phyloP scores from a whole-genome alignment of 2,888 invertebrate species.

The Calameuta pallipes region DNA sequence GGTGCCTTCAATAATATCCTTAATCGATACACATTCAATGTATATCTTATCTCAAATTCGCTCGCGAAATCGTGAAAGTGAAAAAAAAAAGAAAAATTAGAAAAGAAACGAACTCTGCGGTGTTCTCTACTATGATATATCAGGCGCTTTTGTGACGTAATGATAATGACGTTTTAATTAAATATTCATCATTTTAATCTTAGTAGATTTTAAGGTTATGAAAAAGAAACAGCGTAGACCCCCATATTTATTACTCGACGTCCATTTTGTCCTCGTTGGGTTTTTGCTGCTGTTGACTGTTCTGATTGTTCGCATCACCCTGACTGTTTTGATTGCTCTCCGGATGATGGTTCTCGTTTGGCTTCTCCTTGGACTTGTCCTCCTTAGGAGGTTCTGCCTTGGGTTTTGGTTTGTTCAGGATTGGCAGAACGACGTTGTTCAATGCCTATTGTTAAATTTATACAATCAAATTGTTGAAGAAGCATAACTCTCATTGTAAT shows the following conservation, averaged over 20 bases:
- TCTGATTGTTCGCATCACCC: constrained; percentile 47
- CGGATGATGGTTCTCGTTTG: constrained; percentile 44
- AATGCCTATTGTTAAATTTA: constrained; percentile 64
- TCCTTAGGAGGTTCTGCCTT: constrained; percentile 76
- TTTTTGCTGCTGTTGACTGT: constrained; percentile 43
- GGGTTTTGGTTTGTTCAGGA: constrained; percentile 92
- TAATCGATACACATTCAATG: neutral
- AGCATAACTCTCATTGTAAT: neutral
- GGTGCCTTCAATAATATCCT: no score
- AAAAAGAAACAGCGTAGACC: constrained; percentile 30
- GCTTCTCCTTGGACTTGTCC: constrained; percentile 63
- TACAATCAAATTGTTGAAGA: neutral
- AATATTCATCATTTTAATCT: constrained; percentile 41
- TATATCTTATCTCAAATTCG: neutral
- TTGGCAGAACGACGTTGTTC: constrained; percentile 72
- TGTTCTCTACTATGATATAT: constrained; percentile 18
- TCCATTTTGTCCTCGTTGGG: constrained; percentile 65
- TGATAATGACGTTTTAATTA: constrained; percentile 34
- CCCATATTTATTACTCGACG: constrained; percentile 57
- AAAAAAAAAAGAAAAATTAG: constrained; percentile 7
- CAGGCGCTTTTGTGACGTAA: constrained; percentile 46
- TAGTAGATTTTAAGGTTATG: constrained; percentile 43
- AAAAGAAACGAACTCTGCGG: constrained; percentile 28
- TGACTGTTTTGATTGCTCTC: constrained; percentile 53
- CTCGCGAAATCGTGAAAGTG: neutral